phyloP scores from a whole-genome alignment of 1,140 invertebrate genomes.

The Drosophila sproati region DNA sequence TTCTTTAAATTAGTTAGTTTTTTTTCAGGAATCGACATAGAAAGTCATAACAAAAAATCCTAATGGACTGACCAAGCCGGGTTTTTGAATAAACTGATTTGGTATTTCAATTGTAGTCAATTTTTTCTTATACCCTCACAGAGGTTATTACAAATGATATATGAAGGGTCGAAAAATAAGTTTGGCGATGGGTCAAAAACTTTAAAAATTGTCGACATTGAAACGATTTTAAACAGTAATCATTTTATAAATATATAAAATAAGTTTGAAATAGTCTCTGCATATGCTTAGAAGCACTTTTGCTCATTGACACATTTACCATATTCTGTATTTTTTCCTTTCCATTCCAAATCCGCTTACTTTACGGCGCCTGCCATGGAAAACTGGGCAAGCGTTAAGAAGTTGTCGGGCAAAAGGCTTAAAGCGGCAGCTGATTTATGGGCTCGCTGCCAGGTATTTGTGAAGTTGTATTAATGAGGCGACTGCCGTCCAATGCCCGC shows the following conservation, averaged over 20 bases:
- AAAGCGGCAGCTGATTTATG: slow-evolving; percentile 64
- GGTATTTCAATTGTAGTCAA: slow-evolving; percentile 12
- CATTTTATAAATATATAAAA: too few relatives aligned
- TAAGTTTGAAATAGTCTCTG: background rate
- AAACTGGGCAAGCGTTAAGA: slow-evolving; percentile 23
- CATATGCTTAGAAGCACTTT: background rate
- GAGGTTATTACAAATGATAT: too few relatives aligned
- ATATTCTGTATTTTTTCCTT: background rate
- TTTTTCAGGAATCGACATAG: slow-evolving; percentile 31
- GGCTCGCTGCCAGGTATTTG: slow-evolving; percentile 53
- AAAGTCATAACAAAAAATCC: slow-evolving; percentile 35
- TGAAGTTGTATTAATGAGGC: slow-evolving; percentile 70
- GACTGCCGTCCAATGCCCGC: background rate
- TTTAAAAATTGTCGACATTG: background rate
- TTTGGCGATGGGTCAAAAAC: background rate
- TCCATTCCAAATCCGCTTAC: slow-evolving; percentile 9
- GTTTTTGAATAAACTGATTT: background rate
- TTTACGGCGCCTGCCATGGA: slow-evolving; percentile 7
- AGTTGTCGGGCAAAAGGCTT: slow-evolving; percentile 56
- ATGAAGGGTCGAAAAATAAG: too few relatives aligned
- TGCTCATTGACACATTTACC: background rate
- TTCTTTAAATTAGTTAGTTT: slow-evolving; percentile 25
- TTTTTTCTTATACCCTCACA: background rate
- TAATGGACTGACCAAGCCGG: slow-evolving; percentile 18
- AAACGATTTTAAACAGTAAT: too few relatives aligned